Percentiles rank a stretch among this genome's conserved stretches.
These are phyloP conservation scores for Chrysolina haemoptera DNA, from an alignment of 2,888 invertebrate genomes.

Conservation along the genomic window DNA sequence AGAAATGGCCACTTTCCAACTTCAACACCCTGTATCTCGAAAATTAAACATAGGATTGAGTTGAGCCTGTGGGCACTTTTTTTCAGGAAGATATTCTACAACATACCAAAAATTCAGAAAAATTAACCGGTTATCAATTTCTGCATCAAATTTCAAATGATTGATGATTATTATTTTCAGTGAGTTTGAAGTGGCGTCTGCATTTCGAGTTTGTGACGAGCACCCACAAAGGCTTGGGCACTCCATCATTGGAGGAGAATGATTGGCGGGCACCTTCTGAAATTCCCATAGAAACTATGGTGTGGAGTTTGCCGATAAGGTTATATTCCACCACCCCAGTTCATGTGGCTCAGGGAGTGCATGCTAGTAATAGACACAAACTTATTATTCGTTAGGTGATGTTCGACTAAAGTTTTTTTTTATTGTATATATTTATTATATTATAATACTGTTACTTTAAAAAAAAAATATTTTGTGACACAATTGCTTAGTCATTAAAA, in stretches of 20 bases:
- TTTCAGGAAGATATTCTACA: too few species aligned
- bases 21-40: too few species aligned
- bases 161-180: conserved; percentile 71
- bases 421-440: background rate
- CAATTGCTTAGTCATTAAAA: too few species aligned
- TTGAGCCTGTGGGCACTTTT: too few species aligned
- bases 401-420: background rate
- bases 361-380: conserved; percentile 66
- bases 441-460: too few species aligned
- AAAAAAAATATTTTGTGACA: too few species aligned
- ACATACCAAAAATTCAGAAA: too few species aligned
- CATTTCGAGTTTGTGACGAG: conserved; percentile 98
- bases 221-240: conserved; percentile 73
- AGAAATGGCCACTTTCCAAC: too few species aligned
- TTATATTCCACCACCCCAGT: conserved; percentile 93
- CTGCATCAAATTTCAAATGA: background rate
- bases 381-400: conserved; percentile 58
- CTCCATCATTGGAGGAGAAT: conserved; percentile 74
- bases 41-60: too few species aligned
- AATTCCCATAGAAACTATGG: conserved; percentile 96
- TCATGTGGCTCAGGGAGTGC: conserved; percentile 80
- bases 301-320: conserved; percentile 97
- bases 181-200: conserved; percentile 92
- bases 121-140: too few species aligned
- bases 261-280: conserved; percentile 89